phyloP scores from a whole-genome alignment of 2,888 invertebrate genomes.

The Geophilus truncorum region DNA sequence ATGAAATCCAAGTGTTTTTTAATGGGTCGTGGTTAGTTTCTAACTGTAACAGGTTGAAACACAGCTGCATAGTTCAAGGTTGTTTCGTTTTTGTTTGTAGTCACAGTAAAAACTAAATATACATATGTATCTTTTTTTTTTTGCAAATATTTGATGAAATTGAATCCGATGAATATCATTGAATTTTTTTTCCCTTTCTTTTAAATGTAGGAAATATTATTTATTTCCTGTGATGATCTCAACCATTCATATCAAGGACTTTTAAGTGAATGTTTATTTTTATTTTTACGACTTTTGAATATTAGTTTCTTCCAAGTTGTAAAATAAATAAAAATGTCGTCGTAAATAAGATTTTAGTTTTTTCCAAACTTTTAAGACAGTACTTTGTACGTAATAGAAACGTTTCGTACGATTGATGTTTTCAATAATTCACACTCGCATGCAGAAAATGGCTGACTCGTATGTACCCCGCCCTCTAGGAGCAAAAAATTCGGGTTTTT shows the following conservation, averaged over 20 bases:
- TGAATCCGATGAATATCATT: background rate
- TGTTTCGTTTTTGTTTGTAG: background rate
- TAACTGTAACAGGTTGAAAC: slow-evolving; percentile 1
- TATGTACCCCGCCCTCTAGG: background rate
- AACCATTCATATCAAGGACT: background rate
- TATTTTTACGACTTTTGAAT: too few species aligned
- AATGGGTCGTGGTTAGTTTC: background rate
- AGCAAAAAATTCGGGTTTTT: background rate
- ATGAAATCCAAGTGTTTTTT: background rate
- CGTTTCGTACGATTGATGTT: background rate
- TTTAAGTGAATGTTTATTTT: too few species aligned
- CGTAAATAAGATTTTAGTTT: too few species aligned
- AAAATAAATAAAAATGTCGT: too few species aligned
- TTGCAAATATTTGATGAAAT: background rate
- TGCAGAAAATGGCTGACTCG: background rate
- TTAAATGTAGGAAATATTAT: background rate
- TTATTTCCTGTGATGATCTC: background rate
- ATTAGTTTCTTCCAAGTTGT: too few species aligned
- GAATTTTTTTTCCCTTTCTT: background rate
- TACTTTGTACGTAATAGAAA: background rate
- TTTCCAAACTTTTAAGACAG: too few species aligned
- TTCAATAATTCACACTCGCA: background rate
- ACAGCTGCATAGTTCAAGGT: slow-evolving; percentile 3
- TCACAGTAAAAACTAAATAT: background rate
- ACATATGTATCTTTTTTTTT: background rate